Conservation (phyloP, 2,113 vertebrate genomes). For the Cryptomyrus ogoouensis region DNA sequence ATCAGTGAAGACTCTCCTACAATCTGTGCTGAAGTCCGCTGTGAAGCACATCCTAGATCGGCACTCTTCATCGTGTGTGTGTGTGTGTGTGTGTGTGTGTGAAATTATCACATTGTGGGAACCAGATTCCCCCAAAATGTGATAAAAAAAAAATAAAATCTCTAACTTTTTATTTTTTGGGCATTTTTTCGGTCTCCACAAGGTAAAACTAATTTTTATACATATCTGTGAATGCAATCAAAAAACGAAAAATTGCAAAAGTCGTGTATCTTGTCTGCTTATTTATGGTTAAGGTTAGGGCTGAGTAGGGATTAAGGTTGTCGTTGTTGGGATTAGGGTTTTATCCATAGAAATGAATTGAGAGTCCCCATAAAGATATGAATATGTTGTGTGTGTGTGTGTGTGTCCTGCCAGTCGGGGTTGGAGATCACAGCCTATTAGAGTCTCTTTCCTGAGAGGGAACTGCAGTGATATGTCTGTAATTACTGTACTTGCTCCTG, state of each 20-base stretch:
- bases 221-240: neutral
- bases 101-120: neutral
- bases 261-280: neutral
- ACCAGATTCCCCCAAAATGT: neutral
- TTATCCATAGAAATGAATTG: neutral
- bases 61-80: neutral
- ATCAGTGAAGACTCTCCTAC: neutral
- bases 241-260: neutral
- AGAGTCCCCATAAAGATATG: neutral
- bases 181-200: neutral
- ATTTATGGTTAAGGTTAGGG: neutral
- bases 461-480: neutral
- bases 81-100: neutral
- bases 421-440: conserved; percentile 37
- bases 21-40: neutral
- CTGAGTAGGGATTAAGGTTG: neutral
- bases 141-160: neutral
- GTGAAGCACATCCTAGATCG: neutral
- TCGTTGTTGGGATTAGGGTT: neutral
- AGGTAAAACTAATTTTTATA: neutral
- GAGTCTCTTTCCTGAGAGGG: conserved; percentile 42
- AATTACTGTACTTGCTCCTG: neutral
- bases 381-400: neutral
- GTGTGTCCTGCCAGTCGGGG: neutral
- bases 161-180: neutral